phyloP scores from a whole-genome alignment of 2,797 vertebrate genomes.

The Jordanella pulchra region DNA sequence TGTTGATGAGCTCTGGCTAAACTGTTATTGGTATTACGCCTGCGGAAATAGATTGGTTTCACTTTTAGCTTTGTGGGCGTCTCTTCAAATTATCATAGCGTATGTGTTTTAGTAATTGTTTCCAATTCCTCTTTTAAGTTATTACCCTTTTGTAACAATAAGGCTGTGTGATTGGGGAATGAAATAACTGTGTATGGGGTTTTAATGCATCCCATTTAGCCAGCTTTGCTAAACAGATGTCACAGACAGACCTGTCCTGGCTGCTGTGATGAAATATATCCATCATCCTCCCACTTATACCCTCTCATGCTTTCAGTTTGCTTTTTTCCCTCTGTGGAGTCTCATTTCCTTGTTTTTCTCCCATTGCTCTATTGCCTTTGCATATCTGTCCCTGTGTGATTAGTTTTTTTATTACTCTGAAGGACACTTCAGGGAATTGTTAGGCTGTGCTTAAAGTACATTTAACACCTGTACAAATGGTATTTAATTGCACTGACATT shows the following conservation, averaged over 20 bases:
- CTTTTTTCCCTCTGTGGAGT: conserved; percentile 37
- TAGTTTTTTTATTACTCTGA: conserved; percentile 51
- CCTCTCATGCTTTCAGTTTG: conserved; percentile 46
- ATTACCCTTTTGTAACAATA: conserved; percentile 75
- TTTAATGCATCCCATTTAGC: conserved; percentile 80
- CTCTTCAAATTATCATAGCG: conserved; percentile 53
- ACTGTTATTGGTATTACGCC: conserved; percentile 47
- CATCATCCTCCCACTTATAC: conserved; percentile 77
- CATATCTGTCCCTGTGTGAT: conserved; percentile 36
- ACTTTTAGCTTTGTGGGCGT: conserved; percentile 45
- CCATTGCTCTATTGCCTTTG: conserved; percentile 33
- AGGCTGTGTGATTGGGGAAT: conserved; percentile 70
- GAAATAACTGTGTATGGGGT: conserved; percentile 76
- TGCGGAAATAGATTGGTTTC: conserved; percentile 65
- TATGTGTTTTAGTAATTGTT: conserved; percentile 79
- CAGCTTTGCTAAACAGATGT: conserved; percentile 76
- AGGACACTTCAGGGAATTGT: conserved; percentile 41
- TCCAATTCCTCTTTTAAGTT: conserved; percentile 72
- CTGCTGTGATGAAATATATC: conserved; percentile 79
- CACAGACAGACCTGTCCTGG: conserved; percentile 75
- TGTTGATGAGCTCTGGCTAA: conserved; percentile 57
- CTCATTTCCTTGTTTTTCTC: conserved; percentile 53
- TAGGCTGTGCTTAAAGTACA: conserved; percentile 29
- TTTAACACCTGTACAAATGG: conserved; percentile 9
- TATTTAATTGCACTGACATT: conserved; percentile 16